A percentile compares a stretch with the other conserved stretches of the same genome.
These are phyloP conservation scores for Rhabdomys pumilio DNA, from an alignment of 2,797 vertebrate species.

Conservation along the genomic window DNA sequence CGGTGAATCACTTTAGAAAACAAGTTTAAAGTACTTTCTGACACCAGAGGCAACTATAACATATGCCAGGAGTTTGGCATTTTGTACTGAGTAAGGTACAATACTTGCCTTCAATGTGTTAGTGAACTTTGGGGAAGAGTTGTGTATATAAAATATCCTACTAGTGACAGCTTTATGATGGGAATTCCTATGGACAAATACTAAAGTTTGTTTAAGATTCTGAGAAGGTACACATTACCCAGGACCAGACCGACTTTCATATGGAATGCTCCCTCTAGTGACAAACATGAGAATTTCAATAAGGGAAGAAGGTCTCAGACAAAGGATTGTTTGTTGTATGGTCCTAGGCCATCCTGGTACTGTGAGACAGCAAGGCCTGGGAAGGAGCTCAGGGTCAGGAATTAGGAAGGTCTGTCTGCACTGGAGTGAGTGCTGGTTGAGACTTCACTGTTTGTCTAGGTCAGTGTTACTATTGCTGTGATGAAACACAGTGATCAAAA, in stretches of 20 bases:
- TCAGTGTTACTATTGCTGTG: neutral
- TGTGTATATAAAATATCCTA: neutral
- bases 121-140: neutral
- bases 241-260: neutral
- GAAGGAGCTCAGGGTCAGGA: neutral
- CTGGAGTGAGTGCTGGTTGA: neutral
- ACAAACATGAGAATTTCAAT: neutral
- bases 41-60: neutral
- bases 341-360: neutral
- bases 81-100: neutral
- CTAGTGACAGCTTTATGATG: neutral
- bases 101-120: neutral
- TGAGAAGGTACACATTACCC: neutral
- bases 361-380: neutral
- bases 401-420: neutral
- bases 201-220: neutral
- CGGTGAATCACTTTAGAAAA: slow-evolving; percentile 35
- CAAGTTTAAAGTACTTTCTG: neutral
- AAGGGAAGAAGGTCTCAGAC: neutral
- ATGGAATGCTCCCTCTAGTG: neutral
- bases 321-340: neutral
- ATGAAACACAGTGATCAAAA: neutral
- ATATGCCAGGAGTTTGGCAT: neutral
- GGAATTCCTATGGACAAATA: neutral
- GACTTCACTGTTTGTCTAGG: neutral